phyloP scores from a whole-genome alignment of 2,113 vertebrate species.

The Thalassarche chlororhynchos region DNA sequence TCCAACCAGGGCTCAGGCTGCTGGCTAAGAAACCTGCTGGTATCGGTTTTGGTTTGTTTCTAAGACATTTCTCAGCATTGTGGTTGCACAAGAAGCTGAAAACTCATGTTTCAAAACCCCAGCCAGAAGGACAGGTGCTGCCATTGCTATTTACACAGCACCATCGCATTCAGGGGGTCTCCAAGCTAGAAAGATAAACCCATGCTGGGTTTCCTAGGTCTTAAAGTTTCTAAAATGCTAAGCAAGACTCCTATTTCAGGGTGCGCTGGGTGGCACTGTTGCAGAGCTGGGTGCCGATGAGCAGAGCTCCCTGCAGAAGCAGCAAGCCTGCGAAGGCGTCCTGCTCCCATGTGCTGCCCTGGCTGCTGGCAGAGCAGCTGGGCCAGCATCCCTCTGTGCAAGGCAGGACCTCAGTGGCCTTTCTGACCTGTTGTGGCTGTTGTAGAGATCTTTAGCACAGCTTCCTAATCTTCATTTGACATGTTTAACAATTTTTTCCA shows the following conservation, averaged over 20 bases:
- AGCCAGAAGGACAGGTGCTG: neutral
- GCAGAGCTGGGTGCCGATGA: neutral
- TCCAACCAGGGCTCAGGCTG: neutral
- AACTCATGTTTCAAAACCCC: neutral
- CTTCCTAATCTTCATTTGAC: neutral
- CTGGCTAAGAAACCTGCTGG: neutral
- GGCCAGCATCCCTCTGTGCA: neutral
- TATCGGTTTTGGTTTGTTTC: neutral
- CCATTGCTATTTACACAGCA: neutral
- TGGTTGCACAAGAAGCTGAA: neutral
- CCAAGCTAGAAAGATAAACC: neutral
- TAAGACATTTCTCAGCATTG: neutral
- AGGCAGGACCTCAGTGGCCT: neutral
- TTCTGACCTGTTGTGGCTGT: neutral
- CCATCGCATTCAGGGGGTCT: accelerated
- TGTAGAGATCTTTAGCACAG: neutral
- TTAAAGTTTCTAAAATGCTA: neutral
- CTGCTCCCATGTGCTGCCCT: neutral
- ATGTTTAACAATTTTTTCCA: neutral
- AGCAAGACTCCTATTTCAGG: neutral
- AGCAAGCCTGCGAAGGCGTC: no score
- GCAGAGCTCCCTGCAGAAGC: neutral
- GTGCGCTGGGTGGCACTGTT: neutral
- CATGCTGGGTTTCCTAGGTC: neutral
- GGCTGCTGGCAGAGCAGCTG: neutral